These are phyloP conservation scores for Drosophila sordidula DNA, from an alignment of 2,888 invertebrate genomes.

Conservation along the genomic window DNA sequence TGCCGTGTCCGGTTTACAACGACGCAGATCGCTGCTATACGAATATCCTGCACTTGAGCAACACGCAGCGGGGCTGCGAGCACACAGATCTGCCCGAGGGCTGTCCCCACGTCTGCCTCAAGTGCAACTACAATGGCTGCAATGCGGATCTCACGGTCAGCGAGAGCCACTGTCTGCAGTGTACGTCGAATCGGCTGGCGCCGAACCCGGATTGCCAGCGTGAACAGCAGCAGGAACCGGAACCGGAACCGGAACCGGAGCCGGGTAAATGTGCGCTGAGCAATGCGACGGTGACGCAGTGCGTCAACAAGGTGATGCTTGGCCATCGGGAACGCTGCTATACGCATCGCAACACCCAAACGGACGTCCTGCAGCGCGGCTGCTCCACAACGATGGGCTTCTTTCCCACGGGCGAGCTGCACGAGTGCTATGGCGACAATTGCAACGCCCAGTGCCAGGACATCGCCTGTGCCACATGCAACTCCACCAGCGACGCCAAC, in stretches of 20 bases:
- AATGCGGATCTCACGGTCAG: slow-evolving; percentile 70
- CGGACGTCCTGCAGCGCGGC: slow-evolving; percentile 75
- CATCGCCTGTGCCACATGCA: slow-evolving; percentile 78
- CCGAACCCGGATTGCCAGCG: slow-evolving; percentile 69
- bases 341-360: slow-evolving; percentile 72
- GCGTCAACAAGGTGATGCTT: slow-evolving; percentile 74
- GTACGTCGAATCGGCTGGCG: slow-evolving; percentile 53
- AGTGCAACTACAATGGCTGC: slow-evolving; percentile 81
- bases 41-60: slow-evolving; percentile 69
- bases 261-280: slow-evolving; percentile 49
- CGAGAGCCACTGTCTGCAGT: slow-evolving; percentile 67
- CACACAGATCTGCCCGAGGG: slow-evolving; percentile 59
- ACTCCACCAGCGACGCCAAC: slow-evolving; percentile 60
- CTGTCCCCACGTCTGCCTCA: slow-evolving; percentile 76
- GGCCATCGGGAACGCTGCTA: slow-evolving; percentile 78
- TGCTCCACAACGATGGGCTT: slow-evolving; percentile 80
- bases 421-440: slow-evolving; percentile 75
- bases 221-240: slow-evolving; percentile 39
- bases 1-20: slow-evolving; percentile 77
- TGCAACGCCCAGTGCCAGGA: slow-evolving; percentile 74
- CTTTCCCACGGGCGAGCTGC: slow-evolving; percentile 71
- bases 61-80: slow-evolving; percentile 78
- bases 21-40: slow-evolving; percentile 78
- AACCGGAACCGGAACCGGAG: not conserved
- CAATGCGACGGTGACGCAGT: slow-evolving; percentile 58